Evolutionary conservation across 2,888 invertebrate genomes (phyloP), one percentile per base, ranked within the genome.

Genomic region (Stictocephala bisonia): DNA sequence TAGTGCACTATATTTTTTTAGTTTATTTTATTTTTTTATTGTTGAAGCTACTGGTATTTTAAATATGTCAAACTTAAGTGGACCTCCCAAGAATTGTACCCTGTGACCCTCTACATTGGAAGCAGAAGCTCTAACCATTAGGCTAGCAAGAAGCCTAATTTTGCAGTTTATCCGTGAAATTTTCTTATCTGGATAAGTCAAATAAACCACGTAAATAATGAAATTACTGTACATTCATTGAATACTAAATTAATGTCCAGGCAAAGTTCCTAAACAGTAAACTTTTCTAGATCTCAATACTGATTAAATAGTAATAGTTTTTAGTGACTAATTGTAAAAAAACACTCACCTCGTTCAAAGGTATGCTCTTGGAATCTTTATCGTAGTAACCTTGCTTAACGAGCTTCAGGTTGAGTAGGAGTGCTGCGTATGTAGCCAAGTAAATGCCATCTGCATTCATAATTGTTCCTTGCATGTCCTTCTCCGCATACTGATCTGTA

Each of bases 391-490:
- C 91, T 44, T 88, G 87, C 74, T 90, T 88, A 58, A 93, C 89
- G 22, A 97, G 88, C 80, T 93, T 93, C 72, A 96, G 85, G 80
- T 93, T 95, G 0, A 97, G 86, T 51, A 94, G 84, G 22, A 97
- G 84, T 0, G 95, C 93, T 0, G 95, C 91, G 82, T 95, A 96
- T 0, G 95, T 94, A 0, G 96, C 94, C 76, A 97, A 85, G 82
- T 97, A 97, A 44, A 97, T 93, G 22, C 97, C 97, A 84, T 97
- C 97, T 0, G 96, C 97, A 84, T 97, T 97, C 87, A 97, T 93
- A 51, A 95, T 93, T 35, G 91, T 91, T 1, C 22, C 64, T 22
- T 44, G 41, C 9, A 41, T 41, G 3, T 64, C 40, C n/a, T 60
- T 64, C 44, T 24, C 40, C 44, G 64, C 20, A 22, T 64, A 64